Conservation (phyloP, 2,797 vertebrate species). For the Diplodus puntazzo region DNA sequence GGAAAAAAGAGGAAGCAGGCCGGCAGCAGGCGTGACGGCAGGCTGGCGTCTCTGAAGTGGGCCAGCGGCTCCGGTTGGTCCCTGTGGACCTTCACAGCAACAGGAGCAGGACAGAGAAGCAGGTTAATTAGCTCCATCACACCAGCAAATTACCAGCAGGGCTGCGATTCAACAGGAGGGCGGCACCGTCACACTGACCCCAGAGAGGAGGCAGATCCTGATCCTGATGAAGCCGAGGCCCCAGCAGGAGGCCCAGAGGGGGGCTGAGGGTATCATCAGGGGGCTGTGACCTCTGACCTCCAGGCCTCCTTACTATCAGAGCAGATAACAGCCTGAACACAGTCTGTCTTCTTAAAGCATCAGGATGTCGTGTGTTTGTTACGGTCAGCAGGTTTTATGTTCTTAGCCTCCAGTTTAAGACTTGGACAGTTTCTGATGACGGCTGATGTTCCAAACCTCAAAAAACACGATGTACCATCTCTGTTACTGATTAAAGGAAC, state of each 20-base stretch:
- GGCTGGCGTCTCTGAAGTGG: conserved; percentile 64
- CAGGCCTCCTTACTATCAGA: background rate
- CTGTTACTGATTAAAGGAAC: no score
- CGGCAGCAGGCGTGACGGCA: conserved; percentile 24
- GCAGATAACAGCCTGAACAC: background rate
- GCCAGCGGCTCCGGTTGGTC: conserved; percentile 61
- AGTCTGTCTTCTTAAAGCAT: background rate
- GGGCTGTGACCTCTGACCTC: conserved; percentile 44
- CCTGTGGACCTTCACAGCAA: background rate
- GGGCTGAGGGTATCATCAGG: background rate
- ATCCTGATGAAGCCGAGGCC: background rate
- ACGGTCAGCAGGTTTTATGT: no score
- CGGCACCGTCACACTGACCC: background rate
- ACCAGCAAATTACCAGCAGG: conserved; percentile 40
- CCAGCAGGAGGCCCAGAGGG: background rate
- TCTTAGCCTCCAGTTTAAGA: no score
- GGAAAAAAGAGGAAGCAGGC: conserved; percentile 19
- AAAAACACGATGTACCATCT: no score
- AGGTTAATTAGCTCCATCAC: conserved; percentile 78
- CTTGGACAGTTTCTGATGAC: no score
- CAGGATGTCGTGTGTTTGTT: no score
- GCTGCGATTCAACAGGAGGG: conserved; percentile 26
- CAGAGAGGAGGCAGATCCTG: background rate
- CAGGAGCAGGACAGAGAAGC: conserved; percentile 59
- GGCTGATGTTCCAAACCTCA: no score